Conservation (phyloP, 2,888 invertebrate species). For the Atherix ibis region DNA sequence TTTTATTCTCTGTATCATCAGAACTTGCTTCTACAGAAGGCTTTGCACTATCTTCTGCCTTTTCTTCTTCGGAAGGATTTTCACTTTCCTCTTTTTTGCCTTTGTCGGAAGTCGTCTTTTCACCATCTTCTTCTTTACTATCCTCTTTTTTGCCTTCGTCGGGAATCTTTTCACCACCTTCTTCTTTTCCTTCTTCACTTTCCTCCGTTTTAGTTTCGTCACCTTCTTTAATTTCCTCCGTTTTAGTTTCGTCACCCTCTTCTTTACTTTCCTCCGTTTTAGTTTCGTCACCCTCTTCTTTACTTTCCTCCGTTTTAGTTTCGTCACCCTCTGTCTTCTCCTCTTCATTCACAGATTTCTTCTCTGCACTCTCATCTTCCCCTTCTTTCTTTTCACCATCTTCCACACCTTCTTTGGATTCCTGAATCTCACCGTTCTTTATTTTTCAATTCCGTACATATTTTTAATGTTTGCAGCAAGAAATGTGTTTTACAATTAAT, state of each 20-base stretch:
- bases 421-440: conserved; percentile 1
- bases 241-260: conserved; percentile 8
- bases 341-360: conserved; percentile 5
- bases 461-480: neutral
- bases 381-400: conserved; percentile 10
- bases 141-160: conserved; percentile 3
- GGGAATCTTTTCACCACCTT: conserved; percentile 1
- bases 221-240: conserved; percentile 13
- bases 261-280: conserved; percentile 12
- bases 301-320: conserved; percentile 2
- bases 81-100: conserved; percentile 4
- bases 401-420: neutral
- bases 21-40: conserved; percentile 4
- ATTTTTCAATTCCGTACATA: neutral
- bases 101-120: conserved; percentile 2
- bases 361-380: conserved; percentile 5
- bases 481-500: neutral
- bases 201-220: conserved; percentile 2
- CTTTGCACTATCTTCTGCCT: conserved; percentile 1
- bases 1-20: conserved; percentile 4
- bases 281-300: conserved; percentile 12
- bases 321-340: conserved; percentile 8
- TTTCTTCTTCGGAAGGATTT: conserved; percentile 4
- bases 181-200: conserved; percentile 8
- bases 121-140: conserved; percentile 12